Evolutionary conservation across 2,888 invertebrate genomes (phyloP).

Genomic region (Cremastinae sp.): DNA sequence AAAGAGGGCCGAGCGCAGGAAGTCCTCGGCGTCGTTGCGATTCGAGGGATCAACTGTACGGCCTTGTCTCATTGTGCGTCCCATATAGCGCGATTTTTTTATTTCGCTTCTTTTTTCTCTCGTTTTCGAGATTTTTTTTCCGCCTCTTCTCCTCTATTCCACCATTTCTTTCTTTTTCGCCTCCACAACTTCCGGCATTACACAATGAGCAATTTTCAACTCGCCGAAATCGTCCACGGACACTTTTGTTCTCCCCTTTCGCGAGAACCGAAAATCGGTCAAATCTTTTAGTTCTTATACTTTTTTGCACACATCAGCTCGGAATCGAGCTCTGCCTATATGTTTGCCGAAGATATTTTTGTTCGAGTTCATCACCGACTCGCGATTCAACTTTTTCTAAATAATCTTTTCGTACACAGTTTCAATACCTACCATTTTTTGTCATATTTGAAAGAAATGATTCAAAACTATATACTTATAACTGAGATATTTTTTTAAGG

Average conservation of each 20-base stretch:
- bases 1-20: conserved; percentile 54
- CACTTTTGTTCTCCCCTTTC: conserved; percentile 72
- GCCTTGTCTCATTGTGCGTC: conserved; percentile 54
- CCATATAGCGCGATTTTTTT: conserved; percentile 52
- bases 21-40: conserved; percentile 53
- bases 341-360: too few relatives aligned
- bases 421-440: too few relatives aligned
- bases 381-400: too few relatives aligned
- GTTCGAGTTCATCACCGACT: too few relatives aligned
- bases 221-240: conserved; percentile 34
- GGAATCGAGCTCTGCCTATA: neutral
- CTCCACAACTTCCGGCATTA: conserved; percentile 44
- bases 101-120: conserved; percentile 17
- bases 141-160: conserved; percentile 32
- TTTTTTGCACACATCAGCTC: conserved; percentile 18
- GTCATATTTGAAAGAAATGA: too few relatives aligned
- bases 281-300: conserved; percentile 11
- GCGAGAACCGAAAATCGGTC: conserved; percentile 52
- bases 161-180: conserved; percentile 13
- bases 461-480: too few relatives aligned
- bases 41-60: conserved; percentile 41
- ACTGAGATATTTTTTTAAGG: too few relatives aligned
- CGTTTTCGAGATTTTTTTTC: conserved; percentile 44
- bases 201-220: conserved; percentile 75
- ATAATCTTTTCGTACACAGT: too few relatives aligned